phyloP scores from a whole-genome alignment of 92 coral and sea anemone species.

The Heliopora coerulea region DNA sequence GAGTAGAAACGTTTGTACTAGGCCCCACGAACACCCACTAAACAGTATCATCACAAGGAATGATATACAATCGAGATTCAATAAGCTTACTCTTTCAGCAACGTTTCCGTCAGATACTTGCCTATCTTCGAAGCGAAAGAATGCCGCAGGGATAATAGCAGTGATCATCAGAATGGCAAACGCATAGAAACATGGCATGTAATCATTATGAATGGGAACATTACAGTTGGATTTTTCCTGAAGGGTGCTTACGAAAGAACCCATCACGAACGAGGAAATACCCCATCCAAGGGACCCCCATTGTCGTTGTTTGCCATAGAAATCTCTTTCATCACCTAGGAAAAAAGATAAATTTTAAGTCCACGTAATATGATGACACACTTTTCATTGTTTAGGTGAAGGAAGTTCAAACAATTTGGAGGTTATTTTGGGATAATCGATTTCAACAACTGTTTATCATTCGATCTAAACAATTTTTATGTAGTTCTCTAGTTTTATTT shows the following conservation, averaged over 20 bases:
- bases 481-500: no score
- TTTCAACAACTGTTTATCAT: no score
- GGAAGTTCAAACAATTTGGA: no score
- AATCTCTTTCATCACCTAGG: slow-evolving; percentile 63
- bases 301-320: slow-evolving; percentile 87
- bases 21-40: slow-evolving; percentile 81
- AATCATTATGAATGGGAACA: slow-evolving; percentile 72
- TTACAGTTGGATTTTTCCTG: slow-evolving; percentile 73
- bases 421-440: no score
- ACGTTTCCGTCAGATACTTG: slow-evolving; percentile 44
- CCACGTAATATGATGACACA: no score
- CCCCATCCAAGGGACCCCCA: slow-evolving; percentile 98
- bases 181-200: slow-evolving; percentile 88
- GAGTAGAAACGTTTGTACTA: slow-evolving; percentile 71
- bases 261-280: slow-evolving; percentile 75
- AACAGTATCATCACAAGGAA: slow-evolving; percentile 69
- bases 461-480: no score
- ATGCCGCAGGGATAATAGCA: slow-evolving; percentile 67
- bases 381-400: no score
- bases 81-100: slow-evolving; percentile 54
- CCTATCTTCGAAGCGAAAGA: slow-evolving; percentile 70
- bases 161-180: slow-evolving; percentile 81
- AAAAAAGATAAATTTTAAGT: no score
- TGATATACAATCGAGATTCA: slow-evolving; percentile 56
- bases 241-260: slow-evolving; percentile 67